phyloP scores from a whole-genome alignment of 1,140 invertebrate species.

The Leptopilina boulardi region DNA sequence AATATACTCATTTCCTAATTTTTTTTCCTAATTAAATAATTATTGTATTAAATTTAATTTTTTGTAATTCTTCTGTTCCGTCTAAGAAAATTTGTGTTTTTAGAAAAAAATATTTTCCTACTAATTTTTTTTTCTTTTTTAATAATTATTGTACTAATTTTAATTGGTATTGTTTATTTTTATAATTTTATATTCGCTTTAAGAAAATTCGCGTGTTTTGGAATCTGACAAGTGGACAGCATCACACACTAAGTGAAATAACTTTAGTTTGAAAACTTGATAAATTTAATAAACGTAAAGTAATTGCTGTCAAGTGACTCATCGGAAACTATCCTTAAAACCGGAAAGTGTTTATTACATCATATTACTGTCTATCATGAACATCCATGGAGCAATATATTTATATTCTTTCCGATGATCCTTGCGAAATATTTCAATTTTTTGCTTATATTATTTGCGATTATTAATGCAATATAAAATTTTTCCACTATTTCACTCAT shows the following conservation, averaged over 20 bases:
- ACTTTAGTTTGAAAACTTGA: constrained; percentile 7
- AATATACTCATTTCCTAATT: too few relatives aligned
- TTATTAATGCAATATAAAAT: constrained; percentile 7
- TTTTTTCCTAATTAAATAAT: too few relatives aligned
- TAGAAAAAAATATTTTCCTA: too few relatives aligned
- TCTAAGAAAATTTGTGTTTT: too few relatives aligned
- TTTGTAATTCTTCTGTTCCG: too few relatives aligned
- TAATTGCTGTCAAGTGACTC: constrained; percentile 13
- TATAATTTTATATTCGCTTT: too few relatives aligned
- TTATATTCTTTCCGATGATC: constrained; percentile 21
- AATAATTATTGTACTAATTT: too few relatives aligned
- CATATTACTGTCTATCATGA: constrained; percentile 22
- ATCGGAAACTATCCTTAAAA: constrained; percentile 31
- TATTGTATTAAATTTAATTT: too few relatives aligned
- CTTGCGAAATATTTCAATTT: constrained; percentile 21
- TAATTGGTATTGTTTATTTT: too few relatives aligned
- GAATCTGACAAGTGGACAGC: neutral
- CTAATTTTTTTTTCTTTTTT: too few relatives aligned
- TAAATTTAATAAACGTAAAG: constrained; percentile 20
- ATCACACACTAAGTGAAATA: neutral
- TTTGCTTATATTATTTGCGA: neutral
- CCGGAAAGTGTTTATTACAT: constrained; percentile 33
- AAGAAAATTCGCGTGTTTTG: neutral
- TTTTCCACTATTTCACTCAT: neutral
- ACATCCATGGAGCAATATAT: neutral